Evolutionary conservation across 1,140 invertebrate genomes (phyloP), one percentile per base, ranked within the genome.

Genomic region (Bathynomus jamesi): DNA sequence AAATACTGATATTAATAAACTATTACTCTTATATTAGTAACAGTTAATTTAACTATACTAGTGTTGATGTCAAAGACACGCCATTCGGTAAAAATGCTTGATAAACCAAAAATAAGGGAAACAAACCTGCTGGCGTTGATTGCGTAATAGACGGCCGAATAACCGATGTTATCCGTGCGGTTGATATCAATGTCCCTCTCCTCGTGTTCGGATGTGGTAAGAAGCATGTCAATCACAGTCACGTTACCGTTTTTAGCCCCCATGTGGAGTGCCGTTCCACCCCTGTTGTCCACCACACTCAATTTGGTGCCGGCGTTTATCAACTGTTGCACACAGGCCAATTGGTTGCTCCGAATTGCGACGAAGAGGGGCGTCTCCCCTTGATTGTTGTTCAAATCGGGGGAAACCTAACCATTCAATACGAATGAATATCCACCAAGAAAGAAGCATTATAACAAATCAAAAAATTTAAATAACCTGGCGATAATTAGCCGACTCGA

Each of bases 191-290:
- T 65, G 24, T 74, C 71, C 2, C 70, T 27, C 28, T 77, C 76
- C 63, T 72, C 72, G 13, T 68, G 67, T 62, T 77, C 75, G 13
- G 70, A 69, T 7, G 76, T 74, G 1, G 76, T 77, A 29, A 77
- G 67, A 1, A 77, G 72, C 76, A 77, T 77, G 61, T 77, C 75
- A 62, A 74, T 74, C 11, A 77, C 76, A 10, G 76, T 77, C 13
- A 77, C 75, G 61, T 77, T 77, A 46, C 75, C 75, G 30, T 74
- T 77, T 65, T 77, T 77, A 25, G 75, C 75, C 30, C 72, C 75
- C 67, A 77, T 74, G 69, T 77, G 75, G 11, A 77, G 67, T 10
- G 75, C 75, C 17, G 75, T 65, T 31, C 75, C 75, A 4, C 75
- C 75, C 28, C 75, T 67, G 31, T 77, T 77, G 69, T 77, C 75